Conservation (phyloP, 2,888 invertebrate genomes). For the Thera britannica region DNA sequence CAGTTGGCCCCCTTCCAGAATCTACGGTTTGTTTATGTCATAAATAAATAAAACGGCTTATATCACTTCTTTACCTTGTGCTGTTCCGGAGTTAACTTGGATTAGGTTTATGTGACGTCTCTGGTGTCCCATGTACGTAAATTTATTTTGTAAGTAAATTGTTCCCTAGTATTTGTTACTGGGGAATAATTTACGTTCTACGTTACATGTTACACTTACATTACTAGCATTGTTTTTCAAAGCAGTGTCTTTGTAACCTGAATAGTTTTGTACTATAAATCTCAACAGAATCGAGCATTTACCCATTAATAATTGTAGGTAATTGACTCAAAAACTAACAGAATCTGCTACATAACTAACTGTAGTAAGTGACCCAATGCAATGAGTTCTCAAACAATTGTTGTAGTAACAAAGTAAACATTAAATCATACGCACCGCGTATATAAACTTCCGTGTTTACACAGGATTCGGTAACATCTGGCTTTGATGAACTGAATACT, state of each 20-base stretch:
- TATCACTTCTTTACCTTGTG: constrained; percentile 32
- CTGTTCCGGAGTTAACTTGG: constrained; percentile 24
- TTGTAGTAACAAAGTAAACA: constrained; percentile 45
- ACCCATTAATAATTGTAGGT: no score
- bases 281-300: neutral
- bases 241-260: neutral
- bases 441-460: constrained; percentile 72
- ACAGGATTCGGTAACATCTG: constrained; percentile 77
- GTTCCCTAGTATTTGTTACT: constrained; percentile 1
- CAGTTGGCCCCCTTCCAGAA: constrained; percentile 74
- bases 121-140: constrained; percentile 21
- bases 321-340: no score
- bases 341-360: neutral
- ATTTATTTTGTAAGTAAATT: constrained; percentile 22
- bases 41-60: constrained; percentile 58
- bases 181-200: neutral
- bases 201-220: neutral
- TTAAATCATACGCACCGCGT: constrained; percentile 59
- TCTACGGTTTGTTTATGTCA: constrained; percentile 79
- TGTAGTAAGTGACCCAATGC: neutral
- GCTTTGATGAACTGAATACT: constrained; percentile 82
- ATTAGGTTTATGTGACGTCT: constrained; percentile 27
- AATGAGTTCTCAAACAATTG: constrained; percentile 45
- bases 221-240: neutral
- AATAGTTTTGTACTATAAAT: neutral